Base-by-base conservation (phyloP, 2,113 vertebrate genomes). In the Parotia lawesii region DNA sequence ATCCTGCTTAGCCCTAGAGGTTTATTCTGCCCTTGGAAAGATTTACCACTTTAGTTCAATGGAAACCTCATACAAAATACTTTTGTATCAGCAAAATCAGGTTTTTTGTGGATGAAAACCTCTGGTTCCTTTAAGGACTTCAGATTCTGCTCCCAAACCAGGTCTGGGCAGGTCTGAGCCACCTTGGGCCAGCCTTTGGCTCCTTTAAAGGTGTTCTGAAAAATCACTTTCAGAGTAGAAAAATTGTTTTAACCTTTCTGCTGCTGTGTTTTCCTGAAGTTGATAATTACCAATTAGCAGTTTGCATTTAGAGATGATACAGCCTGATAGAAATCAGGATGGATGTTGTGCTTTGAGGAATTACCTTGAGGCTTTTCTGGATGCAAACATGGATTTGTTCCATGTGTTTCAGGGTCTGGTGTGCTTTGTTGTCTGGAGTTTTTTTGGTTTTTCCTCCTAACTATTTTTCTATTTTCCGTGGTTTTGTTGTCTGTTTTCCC, bases 401-500 rank as follows among this genome's bases (percentile, higher is more conserved):
- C 5, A 0, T 72, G 62, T 50, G 74, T 79, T 65, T 42, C 38
- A 44, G 77, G 12, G 11, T 45, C 23, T 27, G 15, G 1, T 24
- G 28, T 31, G 23, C 6, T 14, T 65, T 29, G 16, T 8, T 48
- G 12, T 28, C 13, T 33, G 28, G 4, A 5, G 4, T 7, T 21
- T 4, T 11, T 35, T 44, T 19, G 12, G 2, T 2, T 53, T 79
- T 75, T 13, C 21, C 33, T 35, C 19, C 29, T 50, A 13, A 40
- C 15, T 12, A 0, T 33, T 42, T 35, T 51, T 56, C 12, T 28
- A 0, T n/a, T 58, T 72, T 19, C 45, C 1, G 0, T 56, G 10
- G 3, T 28, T 76, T 62, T 48, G 6, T 31, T 31, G 8, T 23
- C 12, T 61, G 2, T 23, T 33, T 47, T 56, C 42, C 33, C 47